phyloP scores from a whole-genome alignment of 2,888 invertebrate species.

The Bombyx huttoni region DNA sequence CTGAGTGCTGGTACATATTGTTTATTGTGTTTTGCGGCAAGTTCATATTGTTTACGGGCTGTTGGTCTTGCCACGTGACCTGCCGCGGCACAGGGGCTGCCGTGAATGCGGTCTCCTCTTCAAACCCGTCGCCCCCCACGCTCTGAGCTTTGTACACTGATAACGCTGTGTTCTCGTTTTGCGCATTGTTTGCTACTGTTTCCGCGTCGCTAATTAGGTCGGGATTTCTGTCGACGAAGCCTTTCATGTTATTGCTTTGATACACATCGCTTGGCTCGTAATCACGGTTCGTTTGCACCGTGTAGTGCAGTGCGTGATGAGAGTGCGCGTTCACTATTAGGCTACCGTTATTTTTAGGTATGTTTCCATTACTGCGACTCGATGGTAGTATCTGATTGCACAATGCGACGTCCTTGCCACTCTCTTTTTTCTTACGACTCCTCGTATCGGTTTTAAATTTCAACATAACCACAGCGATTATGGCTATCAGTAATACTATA shows the following conservation, averaged over 20 bases:
- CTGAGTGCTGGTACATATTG: constrained; percentile 76
- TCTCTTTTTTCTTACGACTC: constrained; percentile 68
- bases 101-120: constrained; percentile 57
- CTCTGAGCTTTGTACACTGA: constrained; percentile 60
- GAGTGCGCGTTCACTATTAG: constrained; percentile 70
- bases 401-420: constrained; percentile 75
- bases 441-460: constrained; percentile 66
- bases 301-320: constrained; percentile 70
- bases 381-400: constrained; percentile 69
- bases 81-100: constrained; percentile 56
- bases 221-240: constrained; percentile 79
- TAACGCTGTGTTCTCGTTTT: constrained; percentile 56
- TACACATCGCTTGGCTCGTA: constrained; percentile 70
- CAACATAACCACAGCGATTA: constrained; percentile 76
- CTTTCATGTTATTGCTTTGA: constrained; percentile 63
- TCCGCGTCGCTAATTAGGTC: constrained; percentile 86
- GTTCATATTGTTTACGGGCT: constrained; percentile 49
- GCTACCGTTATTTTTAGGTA: constrained; percentile 71
- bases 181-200: constrained; percentile 65
- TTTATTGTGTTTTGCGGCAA: constrained; percentile 63
- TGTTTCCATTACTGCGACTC: constrained; percentile 55
- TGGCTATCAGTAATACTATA: constrained; percentile 75
- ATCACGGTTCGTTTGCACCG: constrained; percentile 62
- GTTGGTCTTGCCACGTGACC: constrained; percentile 72
- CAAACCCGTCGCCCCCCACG: constrained; percentile 42